Evolutionary conservation across 2,113 vertebrate species (phyloP).

Genomic region (Rhinoptilus africanus): DNA sequence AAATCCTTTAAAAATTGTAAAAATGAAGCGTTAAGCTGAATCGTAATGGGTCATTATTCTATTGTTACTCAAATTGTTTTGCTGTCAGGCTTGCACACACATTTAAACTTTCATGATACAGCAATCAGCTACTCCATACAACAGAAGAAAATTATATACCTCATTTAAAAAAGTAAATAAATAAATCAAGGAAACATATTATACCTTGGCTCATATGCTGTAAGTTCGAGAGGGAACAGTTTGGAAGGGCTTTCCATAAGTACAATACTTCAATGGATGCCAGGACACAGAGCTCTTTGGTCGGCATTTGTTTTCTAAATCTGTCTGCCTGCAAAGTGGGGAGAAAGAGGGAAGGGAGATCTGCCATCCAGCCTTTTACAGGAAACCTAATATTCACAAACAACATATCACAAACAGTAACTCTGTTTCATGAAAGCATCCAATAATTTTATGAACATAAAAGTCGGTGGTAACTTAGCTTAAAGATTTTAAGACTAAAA

Average conservation of each 20-base stretch:
- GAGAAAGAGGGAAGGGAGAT: background rate
- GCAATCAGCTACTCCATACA: background rate
- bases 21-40: background rate
- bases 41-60: background rate
- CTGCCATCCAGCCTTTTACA: background rate
- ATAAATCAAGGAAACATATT: background rate
- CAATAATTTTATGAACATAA: background rate
- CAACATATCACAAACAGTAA: background rate
- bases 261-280: slow-evolving; percentile 95
- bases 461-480: background rate
- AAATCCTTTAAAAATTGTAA: background rate
- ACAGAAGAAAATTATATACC: background rate
- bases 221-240: slow-evolving; percentile 92
- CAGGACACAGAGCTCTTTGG: slow-evolving; percentile 88
- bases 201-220: slow-evolving; percentile 98
- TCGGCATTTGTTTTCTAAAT: slow-evolving; percentile 86
- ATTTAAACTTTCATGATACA: background rate
- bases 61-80: background rate
- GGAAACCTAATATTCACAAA: background rate
- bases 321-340: slow-evolving; percentile 83
- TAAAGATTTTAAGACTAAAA: background rate
- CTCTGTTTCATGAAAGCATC: background rate
- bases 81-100: background rate
- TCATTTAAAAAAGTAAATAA: background rate
- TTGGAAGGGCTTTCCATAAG: slow-evolving; percentile 96